These are phyloP conservation scores for Oedothorax gibbosus DNA, from an alignment of 1,140 invertebrate species.

Conservation along the genomic window DNA sequence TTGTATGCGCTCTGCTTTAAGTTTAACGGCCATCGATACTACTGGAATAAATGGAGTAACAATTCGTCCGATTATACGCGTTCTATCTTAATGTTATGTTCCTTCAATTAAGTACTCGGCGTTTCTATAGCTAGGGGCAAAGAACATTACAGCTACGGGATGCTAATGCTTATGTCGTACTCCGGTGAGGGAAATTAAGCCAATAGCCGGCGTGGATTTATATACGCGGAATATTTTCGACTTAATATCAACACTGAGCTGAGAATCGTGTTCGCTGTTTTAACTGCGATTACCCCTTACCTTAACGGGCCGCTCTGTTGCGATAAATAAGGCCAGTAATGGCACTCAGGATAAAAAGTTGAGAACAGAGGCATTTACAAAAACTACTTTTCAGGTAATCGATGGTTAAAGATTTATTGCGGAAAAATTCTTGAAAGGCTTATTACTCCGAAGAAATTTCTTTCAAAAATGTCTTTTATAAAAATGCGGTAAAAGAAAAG, in stretches of 20 bases:
- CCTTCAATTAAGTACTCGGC: constrained; percentile 49
- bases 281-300: constrained; percentile 29
- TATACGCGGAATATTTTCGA: constrained; percentile 35
- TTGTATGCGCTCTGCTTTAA: neutral
- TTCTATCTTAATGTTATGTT: constrained; percentile 45
- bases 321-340: constrained; percentile 22
- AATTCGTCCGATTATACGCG: constrained; percentile 42
- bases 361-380: neutral
- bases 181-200: constrained; percentile 42
- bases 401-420: no score
- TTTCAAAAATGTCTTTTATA: no score
- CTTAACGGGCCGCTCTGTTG: constrained; percentile 20
- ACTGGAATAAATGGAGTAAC: constrained; percentile 43
- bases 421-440: no score
- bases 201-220: constrained; percentile 45
- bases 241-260: constrained; percentile 36
- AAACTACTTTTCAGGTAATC: no score
- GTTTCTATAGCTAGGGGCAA: constrained; percentile 41
- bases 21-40: constrained; percentile 34
- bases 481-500: no score
- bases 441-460: no score
- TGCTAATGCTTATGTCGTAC: constrained; percentile 27
- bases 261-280: constrained; percentile 44
- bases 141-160: constrained; percentile 43
- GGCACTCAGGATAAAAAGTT: constrained; percentile 1